Conservation (phyloP, 2,888 invertebrate genomes). For the Xestia sexstrigata region DNA sequence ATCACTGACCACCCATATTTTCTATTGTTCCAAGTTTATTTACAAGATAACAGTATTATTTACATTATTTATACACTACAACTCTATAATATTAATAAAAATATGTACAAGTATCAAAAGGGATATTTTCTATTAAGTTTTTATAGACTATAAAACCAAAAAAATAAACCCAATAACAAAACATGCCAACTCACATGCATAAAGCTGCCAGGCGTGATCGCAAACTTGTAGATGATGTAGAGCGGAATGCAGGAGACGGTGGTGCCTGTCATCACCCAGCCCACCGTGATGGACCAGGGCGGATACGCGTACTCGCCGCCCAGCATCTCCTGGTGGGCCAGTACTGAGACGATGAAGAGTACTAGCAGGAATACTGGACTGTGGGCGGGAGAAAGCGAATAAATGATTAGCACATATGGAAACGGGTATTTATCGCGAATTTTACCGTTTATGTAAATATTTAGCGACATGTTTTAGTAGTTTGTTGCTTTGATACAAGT, state of each 20-base stretch:
- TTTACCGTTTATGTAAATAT: no score
- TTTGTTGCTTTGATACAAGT: not conserved
- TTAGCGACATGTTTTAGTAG: not conserved
- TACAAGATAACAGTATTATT: no score
- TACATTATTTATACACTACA: no score
- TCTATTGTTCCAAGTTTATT: not conserved
- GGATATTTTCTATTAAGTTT: not conserved
- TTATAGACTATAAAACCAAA: not conserved
- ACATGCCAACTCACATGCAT: conserved; percentile 34
- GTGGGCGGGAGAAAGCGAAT: conserved; percentile 19
- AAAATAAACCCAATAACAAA: not conserved
- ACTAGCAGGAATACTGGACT: conserved; percentile 96
- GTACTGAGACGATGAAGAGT: conserved; percentile 95
- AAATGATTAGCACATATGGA: no score
- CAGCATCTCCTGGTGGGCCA: conserved; percentile 95
- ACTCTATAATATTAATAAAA: no score
- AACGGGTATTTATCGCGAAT: no score
- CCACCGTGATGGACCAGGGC: conserved; percentile 95
- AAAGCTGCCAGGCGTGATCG: conserved; percentile 92
- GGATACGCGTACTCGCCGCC: conserved; percentile 94
- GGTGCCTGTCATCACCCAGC: conserved; percentile 95
- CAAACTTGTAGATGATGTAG: conserved; percentile 95
- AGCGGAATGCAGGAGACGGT: conserved; percentile 96
- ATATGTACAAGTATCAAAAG: no score
- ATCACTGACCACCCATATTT: not conserved